Conservation (phyloP, 2,113 vertebrate species). For the Formicarius rufipectus region DNA sequence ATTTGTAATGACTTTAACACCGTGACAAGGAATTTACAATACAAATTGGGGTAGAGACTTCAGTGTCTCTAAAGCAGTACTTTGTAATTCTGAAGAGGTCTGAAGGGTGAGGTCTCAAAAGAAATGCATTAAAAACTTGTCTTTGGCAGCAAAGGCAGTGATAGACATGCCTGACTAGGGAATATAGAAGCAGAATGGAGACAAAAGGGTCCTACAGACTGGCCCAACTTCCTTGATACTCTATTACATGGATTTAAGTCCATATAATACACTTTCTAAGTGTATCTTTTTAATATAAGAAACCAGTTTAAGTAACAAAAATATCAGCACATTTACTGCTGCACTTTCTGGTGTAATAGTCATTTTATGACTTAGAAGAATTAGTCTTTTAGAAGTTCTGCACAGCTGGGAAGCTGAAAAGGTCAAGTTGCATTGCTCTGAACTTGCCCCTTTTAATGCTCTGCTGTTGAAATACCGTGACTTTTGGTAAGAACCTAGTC, state of each 20-base stretch:
- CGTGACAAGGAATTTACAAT: background rate
- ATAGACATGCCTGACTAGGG: background rate
- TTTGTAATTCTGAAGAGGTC: background rate
- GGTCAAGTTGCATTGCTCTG: conserved; percentile 6
- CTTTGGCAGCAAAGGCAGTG: background rate
- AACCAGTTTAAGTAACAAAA: background rate
- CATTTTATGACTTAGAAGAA: background rate
- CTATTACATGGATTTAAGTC: background rate
- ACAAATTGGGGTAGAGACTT: background rate
- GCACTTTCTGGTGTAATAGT: background rate
- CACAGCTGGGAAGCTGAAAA: background rate
- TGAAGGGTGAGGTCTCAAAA: background rate
- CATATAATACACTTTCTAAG: background rate
- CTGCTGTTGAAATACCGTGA: background rate
- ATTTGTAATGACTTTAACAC: background rate
- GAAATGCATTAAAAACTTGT: background rate
- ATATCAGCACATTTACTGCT: background rate
- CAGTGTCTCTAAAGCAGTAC: background rate
- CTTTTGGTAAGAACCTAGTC: background rate
- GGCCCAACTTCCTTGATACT: background rate
- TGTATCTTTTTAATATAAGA: background rate
- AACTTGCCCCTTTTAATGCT: background rate
- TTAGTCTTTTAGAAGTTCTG: background rate
- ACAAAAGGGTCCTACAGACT: background rate
- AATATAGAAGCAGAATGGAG: background rate